phyloP scores from a whole-genome alignment of 2,113 vertebrate species.

The Dascyllus trimaculatus region DNA sequence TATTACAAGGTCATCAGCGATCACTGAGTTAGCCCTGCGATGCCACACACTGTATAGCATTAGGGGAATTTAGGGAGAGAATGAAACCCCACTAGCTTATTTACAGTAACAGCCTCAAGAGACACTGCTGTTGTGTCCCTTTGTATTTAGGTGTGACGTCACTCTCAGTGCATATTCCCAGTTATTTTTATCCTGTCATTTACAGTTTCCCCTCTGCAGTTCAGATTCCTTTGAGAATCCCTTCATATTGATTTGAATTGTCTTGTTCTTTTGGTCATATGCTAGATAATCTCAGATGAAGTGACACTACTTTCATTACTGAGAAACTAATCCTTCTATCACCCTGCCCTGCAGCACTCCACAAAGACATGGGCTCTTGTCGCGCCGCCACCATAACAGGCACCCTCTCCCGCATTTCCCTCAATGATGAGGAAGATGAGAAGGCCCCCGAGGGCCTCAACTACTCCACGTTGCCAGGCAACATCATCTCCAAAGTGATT shows the following conservation, averaged over 20 bases:
- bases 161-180: slow-evolving; percentile 39
- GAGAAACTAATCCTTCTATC: slow-evolving; percentile 54
- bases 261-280: slow-evolving; percentile 42
- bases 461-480: slow-evolving; percentile 97
- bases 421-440: slow-evolving; percentile 97
- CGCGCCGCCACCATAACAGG: slow-evolving; percentile 96
- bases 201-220: slow-evolving; percentile 15
- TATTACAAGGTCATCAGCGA: slow-evolving; percentile 59
- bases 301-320: slow-evolving; percentile 44
- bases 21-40: slow-evolving; percentile 29
- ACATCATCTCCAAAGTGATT: slow-evolving; percentile 99
- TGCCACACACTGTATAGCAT: not conserved
- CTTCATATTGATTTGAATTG: slow-evolving; percentile 39
- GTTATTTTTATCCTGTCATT: slow-evolving; percentile 46
- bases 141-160: slow-evolving; percentile 36
- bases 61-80: slow-evolving; percentile 7
- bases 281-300: slow-evolving; percentile 43
- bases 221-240: slow-evolving; percentile 33
- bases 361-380: slow-evolving; percentile 98
- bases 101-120: slow-evolving; percentile 48
- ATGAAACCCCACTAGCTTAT: slow-evolving; percentile 29
- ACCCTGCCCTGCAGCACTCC: slow-evolving; percentile 88
- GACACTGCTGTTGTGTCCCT: slow-evolving; percentile 19
- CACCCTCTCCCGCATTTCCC: slow-evolving; percentile 96
- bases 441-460: slow-evolving; percentile 94